phyloP scores from a whole-genome alignment of 2,797 vertebrate genomes.

The Enteromius argenteus region DNA sequence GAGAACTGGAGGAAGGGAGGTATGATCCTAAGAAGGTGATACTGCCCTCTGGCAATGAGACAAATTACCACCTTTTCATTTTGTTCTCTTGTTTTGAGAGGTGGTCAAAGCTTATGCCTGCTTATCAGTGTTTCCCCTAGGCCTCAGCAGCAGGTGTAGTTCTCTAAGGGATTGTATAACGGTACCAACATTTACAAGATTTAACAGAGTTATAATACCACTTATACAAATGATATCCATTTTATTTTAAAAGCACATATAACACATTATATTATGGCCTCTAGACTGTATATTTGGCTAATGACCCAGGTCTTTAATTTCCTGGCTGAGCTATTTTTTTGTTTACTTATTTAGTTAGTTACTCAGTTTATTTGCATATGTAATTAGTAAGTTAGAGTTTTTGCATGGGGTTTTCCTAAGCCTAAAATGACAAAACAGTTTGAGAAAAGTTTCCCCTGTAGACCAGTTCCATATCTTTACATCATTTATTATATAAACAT shows the following conservation, averaged over 20 bases:
- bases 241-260: neutral
- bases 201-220: conserved; percentile 17
- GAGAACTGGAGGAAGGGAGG: conserved; percentile 65
- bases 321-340: neutral
- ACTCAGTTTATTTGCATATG: neutral
- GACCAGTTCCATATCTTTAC: neutral
- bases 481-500: neutral
- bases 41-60: conserved; percentile 67
- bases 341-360: neutral
- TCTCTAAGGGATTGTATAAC: conserved; percentile 10
- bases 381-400: neutral
- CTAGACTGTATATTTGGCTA: neutral
- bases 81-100: conserved; percentile 63
- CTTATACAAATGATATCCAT: neutral
- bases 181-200: conserved; percentile 29
- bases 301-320: neutral
- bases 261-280: neutral
- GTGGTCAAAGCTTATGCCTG: conserved; percentile 67
- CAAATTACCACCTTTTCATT: conserved; percentile 69
- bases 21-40: conserved; percentile 66
- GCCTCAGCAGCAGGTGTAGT: conserved; percentile 36
- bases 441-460: neutral
- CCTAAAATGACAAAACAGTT: neutral
- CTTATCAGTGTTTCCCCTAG: conserved; percentile 67
- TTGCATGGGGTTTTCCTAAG: neutral